A percentile compares a stretch with the other conserved stretches of the same genome.
Evolutionary conservation across 1,140 invertebrate genomes (phyloP).

Genomic region (Pinna nobilis): DNA sequence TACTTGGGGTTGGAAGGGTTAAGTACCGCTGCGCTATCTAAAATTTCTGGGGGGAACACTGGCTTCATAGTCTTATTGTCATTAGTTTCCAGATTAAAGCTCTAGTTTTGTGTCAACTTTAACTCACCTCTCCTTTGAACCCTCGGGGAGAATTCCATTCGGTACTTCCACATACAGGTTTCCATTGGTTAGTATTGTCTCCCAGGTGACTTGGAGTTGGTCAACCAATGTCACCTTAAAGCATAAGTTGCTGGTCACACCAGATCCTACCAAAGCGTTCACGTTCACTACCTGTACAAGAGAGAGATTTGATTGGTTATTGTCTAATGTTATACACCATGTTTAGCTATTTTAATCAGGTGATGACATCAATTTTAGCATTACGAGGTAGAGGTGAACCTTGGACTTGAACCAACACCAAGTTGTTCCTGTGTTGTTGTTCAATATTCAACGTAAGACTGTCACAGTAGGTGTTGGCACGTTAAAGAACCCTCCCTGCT

Average conservation of each 20-base stretch:
- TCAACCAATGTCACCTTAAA: constrained; percentile 88
- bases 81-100: background rate
- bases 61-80: background rate
- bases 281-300: constrained; percentile 15
- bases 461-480: too few species aligned
- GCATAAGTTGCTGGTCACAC: constrained; percentile 65
- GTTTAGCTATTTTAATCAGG: too few species aligned
- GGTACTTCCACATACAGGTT: constrained; percentile 92
- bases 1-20: too few species aligned
- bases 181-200: constrained; percentile 84
- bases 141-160: constrained; percentile 86
- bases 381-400: too few species aligned
- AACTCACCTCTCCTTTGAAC: constrained; percentile 85
- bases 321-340: background rate
- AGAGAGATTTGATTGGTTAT: background rate
- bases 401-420: too few species aligned
- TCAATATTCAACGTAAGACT: too few species aligned
- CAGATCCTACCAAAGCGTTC: constrained; percentile 37
- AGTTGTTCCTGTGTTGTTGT: too few species aligned
- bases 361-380: background rate
- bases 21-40: too few species aligned
- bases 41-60: too few species aligned
- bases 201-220: constrained; percentile 84
- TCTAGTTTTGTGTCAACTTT: background rate
- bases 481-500: too few species aligned